These are phyloP conservation scores for Coendou prehensilis DNA, from an alignment of 2,797 vertebrate genomes.

Conservation along the genomic window DNA sequence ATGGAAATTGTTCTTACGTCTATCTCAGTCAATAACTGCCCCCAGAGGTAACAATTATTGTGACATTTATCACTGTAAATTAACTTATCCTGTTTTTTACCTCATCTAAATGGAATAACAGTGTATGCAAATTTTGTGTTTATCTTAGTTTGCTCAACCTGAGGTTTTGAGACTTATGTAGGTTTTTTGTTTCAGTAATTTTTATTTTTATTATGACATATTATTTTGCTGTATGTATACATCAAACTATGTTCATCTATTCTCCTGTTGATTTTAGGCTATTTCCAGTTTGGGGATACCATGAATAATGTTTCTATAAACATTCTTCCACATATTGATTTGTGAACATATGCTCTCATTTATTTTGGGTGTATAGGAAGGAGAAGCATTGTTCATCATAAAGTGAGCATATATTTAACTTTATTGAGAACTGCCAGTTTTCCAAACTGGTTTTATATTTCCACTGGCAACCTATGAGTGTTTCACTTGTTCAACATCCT, in stretches of 20 bases:
- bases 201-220: not conserved
- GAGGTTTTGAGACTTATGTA: not conserved
- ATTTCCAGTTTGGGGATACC: not conserved
- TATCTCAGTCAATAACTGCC: not conserved
- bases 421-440: not conserved
- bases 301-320: not conserved
- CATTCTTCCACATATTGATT: not conserved
- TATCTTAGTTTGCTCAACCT: not conserved
- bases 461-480: not conserved
- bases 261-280: not conserved
- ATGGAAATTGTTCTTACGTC: not conserved
- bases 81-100: not conserved
- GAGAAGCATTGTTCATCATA: not conserved
- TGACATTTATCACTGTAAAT: not conserved
- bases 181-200: not conserved
- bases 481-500: not conserved
- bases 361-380: not conserved
- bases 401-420: not conserved
- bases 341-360: not conserved
- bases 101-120: not conserved
- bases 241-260: not conserved
- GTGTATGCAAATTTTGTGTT: not conserved
- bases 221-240: not conserved
- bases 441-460: not conserved
- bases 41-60: not conserved